Evolutionary conservation across 2,888 invertebrate species (phyloP), one percentile per base, ranked within the genome.

Genomic region (Plagiodera versicolora): DNA sequence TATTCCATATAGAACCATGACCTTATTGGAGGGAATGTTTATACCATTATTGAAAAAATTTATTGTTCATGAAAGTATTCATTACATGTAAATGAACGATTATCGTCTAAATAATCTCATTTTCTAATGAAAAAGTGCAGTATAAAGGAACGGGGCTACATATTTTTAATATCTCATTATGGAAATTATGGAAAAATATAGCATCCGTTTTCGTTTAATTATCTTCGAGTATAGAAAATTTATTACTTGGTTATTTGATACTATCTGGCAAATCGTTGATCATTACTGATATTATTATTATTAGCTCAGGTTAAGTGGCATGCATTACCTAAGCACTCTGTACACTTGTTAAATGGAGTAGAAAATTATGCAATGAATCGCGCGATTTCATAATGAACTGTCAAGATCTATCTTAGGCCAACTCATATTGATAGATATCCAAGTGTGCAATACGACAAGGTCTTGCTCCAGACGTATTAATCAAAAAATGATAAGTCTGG

Each of bases 51-150:
- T 53, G 44, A 24, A 35, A 53, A 18, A 53, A 53, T 44, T 53
- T 53, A 53, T 53, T 53, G 24, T 24, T 44, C 35, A 20, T 14
- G 39, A 44, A 20, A 11, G 44, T 35, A 53, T 53, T 44, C 44
- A 53, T 53, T 53, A 24, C 44, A 53, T 53, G 52, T 44, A 53
- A 44, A 53, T 53, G 24, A 32, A 44, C 24, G 5, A 14, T 18
- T 2, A 53, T 44, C 16, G 5, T 19, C 19, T 50, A 50, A 32
- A 32, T 3, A 14, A 3, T 39, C 52, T 53, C 20, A 44, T 32
- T 44, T 19, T 52, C 24, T 24, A 52, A 8, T 5, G 32, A 16
- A 14, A 50, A 30, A 14, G 16, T 44, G 20, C 14, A 52, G 44
- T 39, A 44, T 44, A 10, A 20, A 52, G 24, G 44, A 52, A 52